phyloP scores from a whole-genome alignment of 2,113 vertebrate genomes.

The Chamaea fasciata region DNA sequence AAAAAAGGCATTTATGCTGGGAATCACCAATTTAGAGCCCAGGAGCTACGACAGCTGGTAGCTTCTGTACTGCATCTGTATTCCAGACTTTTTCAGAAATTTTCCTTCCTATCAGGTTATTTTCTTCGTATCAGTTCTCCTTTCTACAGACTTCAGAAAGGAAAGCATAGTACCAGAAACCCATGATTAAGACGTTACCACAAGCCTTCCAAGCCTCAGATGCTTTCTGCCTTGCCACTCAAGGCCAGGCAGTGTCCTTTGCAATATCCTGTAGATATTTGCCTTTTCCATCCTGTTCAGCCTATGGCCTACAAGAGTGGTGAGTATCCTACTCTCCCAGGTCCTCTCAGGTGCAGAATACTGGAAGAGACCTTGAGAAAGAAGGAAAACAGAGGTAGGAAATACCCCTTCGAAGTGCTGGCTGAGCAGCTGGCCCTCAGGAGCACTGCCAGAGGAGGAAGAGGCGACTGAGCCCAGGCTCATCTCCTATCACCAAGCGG shows the following conservation, averaged over 20 bases:
- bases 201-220: not conserved
- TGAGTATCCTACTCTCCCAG: not conserved
- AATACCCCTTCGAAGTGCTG: not conserved
- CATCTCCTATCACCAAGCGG: not conserved
- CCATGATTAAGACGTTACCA: fast-evolving
- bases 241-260: not conserved
- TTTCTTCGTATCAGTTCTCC: not conserved
- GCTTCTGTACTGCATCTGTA: not conserved
- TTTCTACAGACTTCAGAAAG: not conserved
- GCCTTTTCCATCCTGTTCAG: not conserved
- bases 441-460: not conserved
- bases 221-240: not conserved
- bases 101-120: not conserved
- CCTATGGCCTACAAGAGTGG: not conserved
- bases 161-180: not conserved
- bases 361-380: not conserved
- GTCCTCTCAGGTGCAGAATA: not conserved
- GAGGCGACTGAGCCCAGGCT: not conserved
- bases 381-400: not conserved
- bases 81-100: not conserved
- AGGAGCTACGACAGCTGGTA: not conserved
- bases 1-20: not conserved
- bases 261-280: not conserved
- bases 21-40: not conserved
- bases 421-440: not conserved